Conservation (phyloP, 2,888 invertebrate genomes). For the Apantesis nais region DNA sequence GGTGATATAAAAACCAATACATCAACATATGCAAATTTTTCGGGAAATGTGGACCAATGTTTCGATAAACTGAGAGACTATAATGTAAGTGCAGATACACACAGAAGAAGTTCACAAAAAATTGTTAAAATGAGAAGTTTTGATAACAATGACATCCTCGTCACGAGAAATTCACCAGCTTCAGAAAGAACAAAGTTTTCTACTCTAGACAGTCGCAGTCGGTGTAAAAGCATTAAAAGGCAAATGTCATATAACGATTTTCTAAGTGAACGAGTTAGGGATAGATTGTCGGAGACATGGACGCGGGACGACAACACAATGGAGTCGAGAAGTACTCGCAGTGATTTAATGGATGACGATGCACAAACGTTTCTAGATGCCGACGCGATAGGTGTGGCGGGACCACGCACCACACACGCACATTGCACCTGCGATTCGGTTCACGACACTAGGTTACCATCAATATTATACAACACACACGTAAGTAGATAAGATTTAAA, state of each 20-base stretch:
- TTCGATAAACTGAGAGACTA: conserved; percentile 77
- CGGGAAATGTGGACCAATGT: conserved; percentile 82
- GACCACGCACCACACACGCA: conserved; percentile 61
- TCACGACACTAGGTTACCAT: conserved; percentile 69
- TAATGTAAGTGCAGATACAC: conserved; percentile 63
- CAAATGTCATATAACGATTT: conserved; percentile 84
- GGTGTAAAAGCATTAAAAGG: conserved; percentile 77
- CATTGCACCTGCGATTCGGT: conserved; percentile 74
- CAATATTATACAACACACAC: conserved; percentile 78
- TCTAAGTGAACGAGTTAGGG: conserved; percentile 75
- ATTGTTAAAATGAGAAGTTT: conserved; percentile 76
- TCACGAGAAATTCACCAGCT: conserved; percentile 66
- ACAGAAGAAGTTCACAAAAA: conserved; percentile 62
- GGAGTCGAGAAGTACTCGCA: conserved; percentile 68
- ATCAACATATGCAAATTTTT: conserved; percentile 79
- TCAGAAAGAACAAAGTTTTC: conserved; percentile 76
- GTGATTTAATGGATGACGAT: conserved; percentile 71
- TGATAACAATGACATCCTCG: conserved; percentile 73
- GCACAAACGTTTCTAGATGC: conserved; percentile 72
- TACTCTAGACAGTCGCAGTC: conserved; percentile 79
- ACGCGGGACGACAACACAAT: conserved; percentile 66
- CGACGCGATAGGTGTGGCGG: conserved; percentile 68
- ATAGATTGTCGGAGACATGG: conserved; percentile 72
- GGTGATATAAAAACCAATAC: conserved; percentile 71
- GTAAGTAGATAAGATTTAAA: conserved; percentile 57